A percentile compares a stretch with the other conserved stretches of the same genome.
Conservation (phyloP, 2,888 invertebrate genomes). For the Scaptomyza tumidula region DNA sequence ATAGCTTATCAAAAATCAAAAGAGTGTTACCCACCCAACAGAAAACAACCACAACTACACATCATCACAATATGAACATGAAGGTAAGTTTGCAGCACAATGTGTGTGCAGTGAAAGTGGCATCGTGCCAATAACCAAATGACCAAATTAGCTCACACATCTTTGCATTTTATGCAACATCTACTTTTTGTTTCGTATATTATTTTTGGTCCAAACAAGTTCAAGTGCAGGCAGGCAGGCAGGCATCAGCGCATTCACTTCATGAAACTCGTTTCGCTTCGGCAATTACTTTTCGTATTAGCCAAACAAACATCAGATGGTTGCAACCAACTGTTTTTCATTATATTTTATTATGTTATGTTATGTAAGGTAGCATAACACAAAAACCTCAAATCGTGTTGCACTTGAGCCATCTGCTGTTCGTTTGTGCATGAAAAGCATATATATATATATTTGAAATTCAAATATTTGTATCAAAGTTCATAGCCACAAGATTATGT, state of each 20-base stretch:
- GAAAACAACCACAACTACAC: constrained; percentile 15
- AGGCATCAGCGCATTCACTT: constrained; percentile 42
- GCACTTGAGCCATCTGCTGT: constrained; percentile 51
- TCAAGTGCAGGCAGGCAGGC: constrained; percentile 73
- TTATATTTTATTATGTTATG: too few species aligned
- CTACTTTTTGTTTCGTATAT: constrained; percentile 1
- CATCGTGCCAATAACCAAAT: constrained; percentile 48
- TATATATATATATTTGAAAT: background rate
- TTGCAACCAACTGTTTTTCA: background rate
- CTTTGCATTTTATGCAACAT: constrained; percentile 59
- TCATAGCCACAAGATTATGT: constrained; percentile 60
- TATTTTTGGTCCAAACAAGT: constrained; percentile 61
- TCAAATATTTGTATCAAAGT: constrained; percentile 12
- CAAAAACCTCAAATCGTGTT: constrained; percentile 63
- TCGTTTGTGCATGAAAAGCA: constrained; percentile 33
- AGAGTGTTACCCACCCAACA: constrained; percentile 14
- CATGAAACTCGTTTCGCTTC: constrained; percentile 64
- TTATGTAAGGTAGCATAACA: constrained; percentile 62
- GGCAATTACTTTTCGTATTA: constrained; percentile 44
- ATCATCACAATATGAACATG: constrained; percentile 35
- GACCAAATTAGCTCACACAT: constrained; percentile 53
- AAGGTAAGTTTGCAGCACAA: constrained; percentile 58
- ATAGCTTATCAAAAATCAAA: constrained; percentile 44
- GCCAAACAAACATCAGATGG: constrained; percentile 44
- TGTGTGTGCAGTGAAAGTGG: constrained; percentile 61